Evolutionary conservation across 1,140 invertebrate genomes (phyloP), one percentile per base, ranked within the genome.

Genomic region (Danaus plexippus): DNA sequence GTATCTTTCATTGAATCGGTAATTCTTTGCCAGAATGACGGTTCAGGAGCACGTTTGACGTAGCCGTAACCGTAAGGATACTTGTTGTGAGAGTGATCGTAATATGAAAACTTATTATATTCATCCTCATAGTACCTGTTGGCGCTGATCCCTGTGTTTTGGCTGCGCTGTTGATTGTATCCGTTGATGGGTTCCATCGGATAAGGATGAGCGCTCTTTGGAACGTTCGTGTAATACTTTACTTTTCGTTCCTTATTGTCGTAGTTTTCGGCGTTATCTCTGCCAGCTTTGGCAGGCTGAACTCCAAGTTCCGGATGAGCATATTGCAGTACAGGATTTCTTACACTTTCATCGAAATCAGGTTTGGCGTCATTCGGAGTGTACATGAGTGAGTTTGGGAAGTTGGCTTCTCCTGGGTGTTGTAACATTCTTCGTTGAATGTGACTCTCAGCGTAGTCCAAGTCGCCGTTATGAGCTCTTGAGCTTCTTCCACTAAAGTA

Each of bases 221-320:
- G 84, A 9, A 77, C 71, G 52, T 63, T 83, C 9, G 74, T 78
- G 54, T 87, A 87, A 55, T 88, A 88, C 67, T 85, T 83, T 0
- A 87, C 60, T 75, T 85, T 88, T 50, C 77, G 74, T 54, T 78
- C 71, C 46, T 66, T 72, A 11, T 75, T 75, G 52, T 84, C 80
- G 52, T 71, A 76, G 44, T 73, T 78, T 4, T 82, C 79, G 22
- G 87, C 71, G 46, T 87, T 78, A 40, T 88, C 86, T 32, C 79
- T 60, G 1, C 85, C 87, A 2, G 85, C 87, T 75, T 92, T 92
- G 0, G 92, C 93, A 0, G 92, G 91, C 66, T 94, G 93, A 0
- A 93, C 91, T 7, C 93, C 93, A 1, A 94, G 73, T 64, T 94
- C 93, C 0, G 93, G 93, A 75, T 94, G 93, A 7, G 93, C 93